Evolutionary conservation across 2,888 invertebrate genomes (phyloP).

Genomic region (Nyleta sp.): DNA sequence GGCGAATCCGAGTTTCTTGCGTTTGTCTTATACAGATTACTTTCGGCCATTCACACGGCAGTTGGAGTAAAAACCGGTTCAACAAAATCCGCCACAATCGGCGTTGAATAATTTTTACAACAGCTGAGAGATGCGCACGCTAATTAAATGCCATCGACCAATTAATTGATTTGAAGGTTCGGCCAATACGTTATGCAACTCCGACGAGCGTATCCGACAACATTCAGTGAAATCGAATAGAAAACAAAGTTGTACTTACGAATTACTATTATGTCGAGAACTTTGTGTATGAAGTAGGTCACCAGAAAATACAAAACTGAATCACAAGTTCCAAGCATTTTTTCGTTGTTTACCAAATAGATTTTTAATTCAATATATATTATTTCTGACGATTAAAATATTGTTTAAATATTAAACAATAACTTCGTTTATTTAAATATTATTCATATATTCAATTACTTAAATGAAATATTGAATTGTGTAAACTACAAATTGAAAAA

Average conservation of each 20-base stretch:
- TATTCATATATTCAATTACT: no score
- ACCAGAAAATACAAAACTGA: slow-evolving; percentile 3
- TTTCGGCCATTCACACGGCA: slow-evolving; percentile 60
- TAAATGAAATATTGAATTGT: no score
- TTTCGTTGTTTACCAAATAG: no score
- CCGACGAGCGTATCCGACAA: background rate
- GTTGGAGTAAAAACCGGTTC: slow-evolving; percentile 48
- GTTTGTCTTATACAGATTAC: slow-evolving; percentile 58
- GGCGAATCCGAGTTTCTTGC: slow-evolving; percentile 69
- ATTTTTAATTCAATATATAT: no score
- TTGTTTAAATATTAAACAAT: no score
- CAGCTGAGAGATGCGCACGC: slow-evolving; percentile 26
- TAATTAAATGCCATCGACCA: slow-evolving; percentile 27
- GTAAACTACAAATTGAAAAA: no score
- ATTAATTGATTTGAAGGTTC: slow-evolving; percentile 7
- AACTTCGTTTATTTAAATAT: no score
- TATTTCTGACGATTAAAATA: no score
- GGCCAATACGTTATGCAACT: slow-evolving; percentile 12
- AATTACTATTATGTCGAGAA: slow-evolving; percentile 39
- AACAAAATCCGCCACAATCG: slow-evolving; percentile 18
- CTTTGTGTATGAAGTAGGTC: slow-evolving; percentile 38
- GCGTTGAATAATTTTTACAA: slow-evolving; percentile 20
- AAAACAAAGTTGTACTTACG: slow-evolving; percentile 36
- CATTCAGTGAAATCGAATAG: slow-evolving; percentile 24
- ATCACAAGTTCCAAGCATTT: slow-evolving; percentile 1